A percentile compares a stretch with the other conserved stretches of the same genome.
Evolutionary conservation across 2,888 invertebrate genomes (phyloP).

Genomic region (Mythimna impura): DNA sequence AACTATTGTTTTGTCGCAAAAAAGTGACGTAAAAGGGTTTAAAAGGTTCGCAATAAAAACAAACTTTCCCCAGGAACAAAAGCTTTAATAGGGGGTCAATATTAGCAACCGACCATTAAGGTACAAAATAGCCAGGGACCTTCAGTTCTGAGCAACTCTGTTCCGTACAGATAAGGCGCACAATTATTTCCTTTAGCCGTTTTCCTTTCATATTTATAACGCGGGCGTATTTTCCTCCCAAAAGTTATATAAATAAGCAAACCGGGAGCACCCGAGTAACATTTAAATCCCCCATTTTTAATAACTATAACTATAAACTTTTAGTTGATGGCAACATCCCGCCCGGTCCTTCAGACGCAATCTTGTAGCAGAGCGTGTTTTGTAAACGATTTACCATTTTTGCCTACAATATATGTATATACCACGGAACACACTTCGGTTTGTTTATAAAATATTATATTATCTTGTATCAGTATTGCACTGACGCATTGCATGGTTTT

Average conservation of each 20-base stretch:
- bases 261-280: conserved; percentile 40
- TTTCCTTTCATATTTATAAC: conserved; percentile 54
- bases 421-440: conserved; percentile 23
- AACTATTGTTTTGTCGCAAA: conserved; percentile 68
- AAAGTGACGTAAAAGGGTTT: conserved; percentile 83
- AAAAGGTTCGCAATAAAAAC: conserved; percentile 76
- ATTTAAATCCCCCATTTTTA: conserved; percentile 59
- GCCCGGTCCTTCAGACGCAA: conserved; percentile 48
- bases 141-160: conserved; percentile 31
- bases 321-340: conserved; percentile 54
- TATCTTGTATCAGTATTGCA: conserved; percentile 31
- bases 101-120: conserved; percentile 75
- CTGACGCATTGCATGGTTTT: conserved; percentile 32
- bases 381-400: conserved; percentile 54
- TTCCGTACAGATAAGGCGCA: conserved; percentile 57
- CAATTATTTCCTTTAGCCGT: conserved; percentile 49
- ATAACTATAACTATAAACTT: conserved; percentile 60
- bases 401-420: conserved; percentile 18
- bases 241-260: conserved; percentile 49
- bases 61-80: conserved; percentile 85
- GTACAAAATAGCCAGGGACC: conserved; percentile 67
- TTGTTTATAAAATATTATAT: conserved; percentile 21
- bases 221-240: conserved; percentile 32
- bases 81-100: conserved; percentile 74
- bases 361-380: conserved; percentile 52